Percentiles rank a stretch among this genome's conserved stretches.
These are phyloP conservation scores for Unio pictorum DNA, from an alignment of 2,888 invertebrate species.

Conservation along the genomic window DNA sequence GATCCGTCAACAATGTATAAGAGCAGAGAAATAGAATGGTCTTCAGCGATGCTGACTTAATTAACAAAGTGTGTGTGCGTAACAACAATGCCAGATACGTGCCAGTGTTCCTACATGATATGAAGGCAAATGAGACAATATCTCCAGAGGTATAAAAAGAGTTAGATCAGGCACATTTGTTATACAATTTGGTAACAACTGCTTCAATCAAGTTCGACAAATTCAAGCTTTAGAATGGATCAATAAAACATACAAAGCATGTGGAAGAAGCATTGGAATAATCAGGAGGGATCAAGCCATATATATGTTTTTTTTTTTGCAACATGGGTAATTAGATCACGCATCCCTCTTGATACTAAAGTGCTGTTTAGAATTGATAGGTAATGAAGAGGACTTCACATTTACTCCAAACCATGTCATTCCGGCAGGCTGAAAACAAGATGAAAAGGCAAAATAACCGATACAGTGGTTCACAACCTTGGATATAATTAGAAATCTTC, in stretches of 20 bases:
- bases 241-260: conserved; percentile 19
- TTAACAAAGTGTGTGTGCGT: conserved; percentile 21
- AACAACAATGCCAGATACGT: conserved; percentile 29
- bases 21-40: conserved; percentile 19
- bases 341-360: conserved; percentile 6
- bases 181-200: conserved; percentile 15
- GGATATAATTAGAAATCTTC: too few species aligned
- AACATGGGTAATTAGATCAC: conserved; percentile 17
- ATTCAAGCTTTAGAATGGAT: conserved; percentile 27
- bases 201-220: conserved; percentile 22
- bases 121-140: conserved; percentile 9
- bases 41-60: conserved; percentile 24
- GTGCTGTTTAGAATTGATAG: not conserved
- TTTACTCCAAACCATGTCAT: not conserved
- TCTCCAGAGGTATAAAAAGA: conserved; percentile 20
- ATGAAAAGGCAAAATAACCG: too few species aligned
- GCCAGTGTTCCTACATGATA: conserved; percentile 26
- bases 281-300: conserved; percentile 19
- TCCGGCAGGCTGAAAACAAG: not conserved
- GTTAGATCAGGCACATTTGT: conserved; percentile 21
- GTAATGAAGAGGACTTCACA: conserved; percentile 11
- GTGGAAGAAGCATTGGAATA: conserved; percentile 21
- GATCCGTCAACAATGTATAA: conserved; percentile 15
- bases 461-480: too few species aligned
- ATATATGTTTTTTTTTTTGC: conserved; percentile 8